phyloP scores from a whole-genome alignment of 2,888 invertebrate species.

The Drosophila algonquin region DNA sequence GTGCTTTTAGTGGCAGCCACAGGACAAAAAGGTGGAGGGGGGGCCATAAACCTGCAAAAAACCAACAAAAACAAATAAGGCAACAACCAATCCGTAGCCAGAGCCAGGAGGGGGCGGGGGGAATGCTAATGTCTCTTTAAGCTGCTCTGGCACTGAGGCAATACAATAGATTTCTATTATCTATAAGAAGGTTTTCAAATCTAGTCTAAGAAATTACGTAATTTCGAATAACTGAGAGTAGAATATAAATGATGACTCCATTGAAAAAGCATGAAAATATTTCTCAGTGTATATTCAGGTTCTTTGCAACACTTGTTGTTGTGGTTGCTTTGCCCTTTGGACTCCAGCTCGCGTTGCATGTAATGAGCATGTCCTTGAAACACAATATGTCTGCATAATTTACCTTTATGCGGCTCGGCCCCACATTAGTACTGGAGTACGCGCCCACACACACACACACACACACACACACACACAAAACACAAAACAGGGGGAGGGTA shows the following conservation, averaged over 20 bases:
- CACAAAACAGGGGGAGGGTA: neutral
- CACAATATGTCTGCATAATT: constrained; percentile 77
- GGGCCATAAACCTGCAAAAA: constrained; percentile 31
- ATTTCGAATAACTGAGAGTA: too few relatives aligned
- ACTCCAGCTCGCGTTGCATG: constrained; percentile 64
- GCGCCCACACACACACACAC: neutral
- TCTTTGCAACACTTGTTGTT: too few relatives aligned
- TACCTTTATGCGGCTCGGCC: constrained; percentile 46
- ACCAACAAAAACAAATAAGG: neutral
- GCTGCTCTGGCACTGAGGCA: too few relatives aligned
- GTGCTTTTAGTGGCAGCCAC: constrained; percentile 50
- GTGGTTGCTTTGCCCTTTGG: constrained; percentile 17
- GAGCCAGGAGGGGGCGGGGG: too few relatives aligned
- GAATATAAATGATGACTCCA: too few relatives aligned
- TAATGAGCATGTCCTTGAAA: constrained; percentile 79
- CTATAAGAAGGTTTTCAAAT: too few relatives aligned
- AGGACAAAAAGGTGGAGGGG: constrained; percentile 45
- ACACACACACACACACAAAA: constrained; percentile 4
- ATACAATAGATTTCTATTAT: too few relatives aligned
- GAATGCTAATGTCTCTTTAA: too few relatives aligned
- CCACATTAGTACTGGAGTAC: constrained; percentile 33
- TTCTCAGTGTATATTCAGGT: neutral
- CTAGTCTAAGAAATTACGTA: too few relatives aligned
- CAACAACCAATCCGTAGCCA: neutral
- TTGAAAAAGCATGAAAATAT: too few relatives aligned